Evolutionary conservation across 2,113 vertebrate genomes (phyloP), one percentile per base, ranked within the genome.

Genomic region (Gila orcuttii): DNA sequence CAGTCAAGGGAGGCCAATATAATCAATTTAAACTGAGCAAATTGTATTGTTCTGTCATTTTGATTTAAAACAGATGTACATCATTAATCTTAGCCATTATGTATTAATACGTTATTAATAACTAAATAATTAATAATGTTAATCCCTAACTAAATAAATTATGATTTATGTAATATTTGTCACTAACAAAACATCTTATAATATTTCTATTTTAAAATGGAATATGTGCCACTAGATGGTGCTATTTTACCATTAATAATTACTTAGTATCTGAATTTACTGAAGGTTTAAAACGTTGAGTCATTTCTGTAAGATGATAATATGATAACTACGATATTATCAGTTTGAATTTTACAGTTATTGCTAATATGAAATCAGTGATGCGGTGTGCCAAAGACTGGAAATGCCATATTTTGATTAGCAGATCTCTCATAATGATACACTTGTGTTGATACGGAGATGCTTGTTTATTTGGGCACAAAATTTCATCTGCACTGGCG

Each of bases 301-400:
- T 36, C 23, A 42, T 60, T 15, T 80, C 21, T 64, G 57, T 25
- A 25, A n/a, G 19, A 36, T 2, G 2, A 59, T 47, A 45, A 81
- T 23, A 66, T 66, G 31, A 78, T 79, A 59, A 79, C 57, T 79
- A n/a, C 17, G 55, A 42, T 77, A 82, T 25, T 15, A 23, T 57
- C 78, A 77, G 13, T 23, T 25, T 82, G 6, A 25, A 23, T 88
- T 45, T 83, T 33, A 84, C 64, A 76, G 78, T 75, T 82, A 76
- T 39, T 84, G 57, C 59, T 83, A 23, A 84, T 28, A 36, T 59
- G 84, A 75, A 86, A 75, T 36, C 62, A 9, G 62, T 59, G 55
- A 31, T 57, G 33, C 6, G 19, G 12, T 60, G 64, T 62, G 15
- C 6, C 6, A 19, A 28, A 47, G n/a, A 28, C 42, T 86, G 66